Evolutionary conservation across 2,113 vertebrate species (phyloP).

Genomic region (Trochalopteron elliotii): DNA sequence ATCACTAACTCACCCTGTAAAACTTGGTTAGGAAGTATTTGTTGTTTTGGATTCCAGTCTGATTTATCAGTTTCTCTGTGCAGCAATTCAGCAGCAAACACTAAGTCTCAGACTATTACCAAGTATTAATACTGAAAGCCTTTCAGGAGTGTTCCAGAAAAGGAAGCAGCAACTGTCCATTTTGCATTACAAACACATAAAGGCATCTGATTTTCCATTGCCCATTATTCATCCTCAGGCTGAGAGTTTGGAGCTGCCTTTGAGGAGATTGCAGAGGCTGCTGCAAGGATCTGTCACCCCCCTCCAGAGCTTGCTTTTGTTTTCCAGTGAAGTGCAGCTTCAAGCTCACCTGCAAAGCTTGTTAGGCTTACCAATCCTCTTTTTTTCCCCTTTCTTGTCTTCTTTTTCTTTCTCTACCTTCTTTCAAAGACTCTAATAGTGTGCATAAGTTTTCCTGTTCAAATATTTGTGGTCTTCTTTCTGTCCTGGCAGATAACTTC

Average conservation of each 20-base stretch:
- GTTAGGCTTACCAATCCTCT: neutral
- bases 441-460: neutral
- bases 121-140: neutral
- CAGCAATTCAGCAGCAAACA: neutral
- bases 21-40: neutral
- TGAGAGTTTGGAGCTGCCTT: neutral
- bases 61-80: neutral
- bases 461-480: neutral
- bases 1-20: neutral
- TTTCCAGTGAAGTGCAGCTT: neutral
- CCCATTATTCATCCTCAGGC: neutral
- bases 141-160: constrained; percentile 65
- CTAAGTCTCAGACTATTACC: neutral
- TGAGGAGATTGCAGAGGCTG: neutral
- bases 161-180: constrained; percentile 49
- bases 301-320: neutral
- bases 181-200: constrained; percentile 38
- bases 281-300: neutral
- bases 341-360: neutral
- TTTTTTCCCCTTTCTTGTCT: neutral
- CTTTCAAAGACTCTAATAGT: neutral
- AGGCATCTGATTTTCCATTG: constrained; percentile 52
- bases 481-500: neutral
- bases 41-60: neutral
- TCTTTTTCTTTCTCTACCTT: neutral